Evolutionary conservation across 2,113 vertebrate genomes (phyloP).

Genomic region (Phaethon lepturus): DNA sequence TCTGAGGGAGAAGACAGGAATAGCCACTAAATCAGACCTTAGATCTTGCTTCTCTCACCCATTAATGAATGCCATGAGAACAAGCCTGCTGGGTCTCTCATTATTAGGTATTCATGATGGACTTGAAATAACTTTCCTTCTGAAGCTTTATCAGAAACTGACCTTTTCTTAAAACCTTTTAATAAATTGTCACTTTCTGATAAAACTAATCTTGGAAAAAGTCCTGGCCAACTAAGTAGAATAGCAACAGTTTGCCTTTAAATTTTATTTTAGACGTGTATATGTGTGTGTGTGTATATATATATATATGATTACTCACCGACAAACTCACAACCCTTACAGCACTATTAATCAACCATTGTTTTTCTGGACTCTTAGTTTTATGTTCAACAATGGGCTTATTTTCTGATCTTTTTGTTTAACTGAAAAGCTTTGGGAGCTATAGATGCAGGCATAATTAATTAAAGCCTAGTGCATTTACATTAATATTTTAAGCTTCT

Average conservation of each 20-base stretch:
- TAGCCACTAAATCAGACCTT: background rate
- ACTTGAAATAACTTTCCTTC: background rate
- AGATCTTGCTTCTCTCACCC: background rate
- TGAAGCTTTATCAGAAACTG: conserved; percentile 7
- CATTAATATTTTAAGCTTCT: background rate
- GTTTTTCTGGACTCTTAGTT: background rate
- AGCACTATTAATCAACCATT: background rate
- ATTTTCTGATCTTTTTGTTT: background rate
- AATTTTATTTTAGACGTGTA: background rate
- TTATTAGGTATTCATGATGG: conserved; percentile 10
- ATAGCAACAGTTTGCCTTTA: background rate
- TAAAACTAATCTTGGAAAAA: background rate
- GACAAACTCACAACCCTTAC: background rate
- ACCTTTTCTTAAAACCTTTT: conserved; percentile 31
- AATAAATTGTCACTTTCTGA: conserved; percentile 10
- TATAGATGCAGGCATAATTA: background rate
- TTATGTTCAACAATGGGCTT: background rate
- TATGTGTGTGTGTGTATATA: rapidly evolving
- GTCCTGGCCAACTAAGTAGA: background rate
- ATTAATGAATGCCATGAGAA: background rate
- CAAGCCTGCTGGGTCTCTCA: background rate
- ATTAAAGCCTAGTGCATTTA: background rate
- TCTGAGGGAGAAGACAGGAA: background rate
- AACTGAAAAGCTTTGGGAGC: background rate
- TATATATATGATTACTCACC: too few relatives aligned